Percentiles rank a stretch among this genome's conserved stretches.
These are phyloP conservation scores for Hylaeus volcanicus DNA, from an alignment of 1,140 invertebrate genomes.

Conservation along the genomic window DNA sequence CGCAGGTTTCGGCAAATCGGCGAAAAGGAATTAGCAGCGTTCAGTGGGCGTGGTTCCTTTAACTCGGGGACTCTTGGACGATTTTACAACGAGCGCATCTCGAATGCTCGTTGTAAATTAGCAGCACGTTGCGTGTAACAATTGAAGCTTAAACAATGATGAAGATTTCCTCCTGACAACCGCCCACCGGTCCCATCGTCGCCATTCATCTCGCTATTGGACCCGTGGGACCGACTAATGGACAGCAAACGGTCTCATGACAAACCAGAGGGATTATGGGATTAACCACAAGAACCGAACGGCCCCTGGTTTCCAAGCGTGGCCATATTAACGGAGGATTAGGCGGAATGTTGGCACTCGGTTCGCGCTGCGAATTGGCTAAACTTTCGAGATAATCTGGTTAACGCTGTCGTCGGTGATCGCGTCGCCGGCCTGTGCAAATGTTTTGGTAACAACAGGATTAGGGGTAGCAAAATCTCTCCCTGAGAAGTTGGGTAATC, in stretches of 20 bases:
- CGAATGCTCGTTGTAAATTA: constrained; percentile 5
- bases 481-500: not conserved
- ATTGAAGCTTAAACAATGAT: not conserved
- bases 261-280: constrained; percentile 46
- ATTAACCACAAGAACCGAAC: constrained; percentile 32
- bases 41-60: not conserved
- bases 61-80: not conserved
- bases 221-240: constrained; percentile 10
- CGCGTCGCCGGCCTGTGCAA: not conserved
- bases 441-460: constrained; percentile 31
- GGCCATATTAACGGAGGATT: constrained; percentile 25
- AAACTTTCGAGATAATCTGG: constrained; percentile 63
- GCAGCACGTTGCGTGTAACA: not conserved
- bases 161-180: no score
- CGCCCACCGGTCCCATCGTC: not conserved
- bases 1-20: not conserved
- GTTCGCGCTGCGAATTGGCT: constrained; percentile 55
- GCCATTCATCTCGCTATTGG: not conserved
- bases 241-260: not conserved
- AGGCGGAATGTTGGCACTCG: constrained; percentile 63
- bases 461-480: not conserved
- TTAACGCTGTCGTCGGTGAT: not conserved
- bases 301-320: not conserved
- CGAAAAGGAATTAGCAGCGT: not conserved
- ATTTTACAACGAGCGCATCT: not conserved